Evolutionary conservation across 2,797 vertebrate species (phyloP).

Genomic region (Babyrousa celebensis): DNA sequence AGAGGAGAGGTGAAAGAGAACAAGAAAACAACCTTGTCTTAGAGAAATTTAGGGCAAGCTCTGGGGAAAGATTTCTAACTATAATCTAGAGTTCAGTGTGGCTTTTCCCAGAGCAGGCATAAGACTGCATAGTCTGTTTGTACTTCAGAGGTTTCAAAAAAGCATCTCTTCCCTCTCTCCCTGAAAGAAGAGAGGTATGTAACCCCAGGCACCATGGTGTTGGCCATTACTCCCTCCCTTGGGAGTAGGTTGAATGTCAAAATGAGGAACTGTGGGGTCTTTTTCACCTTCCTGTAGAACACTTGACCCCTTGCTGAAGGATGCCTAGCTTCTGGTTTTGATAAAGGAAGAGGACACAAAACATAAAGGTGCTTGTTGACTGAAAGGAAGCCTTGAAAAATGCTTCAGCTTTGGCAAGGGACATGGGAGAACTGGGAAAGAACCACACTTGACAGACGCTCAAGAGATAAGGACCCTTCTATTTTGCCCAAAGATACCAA

Average conservation of each 20-base stretch:
- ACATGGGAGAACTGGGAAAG: background rate
- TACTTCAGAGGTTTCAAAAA: constrained; percentile 8
- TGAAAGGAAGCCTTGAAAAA: constrained; percentile 32
- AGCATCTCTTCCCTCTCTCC: background rate
- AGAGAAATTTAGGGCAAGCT: background rate
- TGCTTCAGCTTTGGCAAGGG: background rate
- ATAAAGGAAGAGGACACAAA: constrained; percentile 18
- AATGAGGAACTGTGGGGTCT: background rate
- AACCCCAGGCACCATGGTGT: too few species aligned
- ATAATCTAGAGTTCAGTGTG: background rate
- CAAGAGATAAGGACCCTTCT: constrained; percentile 39
- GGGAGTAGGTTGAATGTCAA: background rate
- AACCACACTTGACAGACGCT: constrained; percentile 29
- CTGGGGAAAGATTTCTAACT: background rate
- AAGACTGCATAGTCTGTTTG: background rate
- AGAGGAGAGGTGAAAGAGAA: background rate
- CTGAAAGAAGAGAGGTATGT: background rate
- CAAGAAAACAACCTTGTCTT: constrained; percentile 13
- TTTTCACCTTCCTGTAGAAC: background rate
- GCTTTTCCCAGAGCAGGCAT: background rate
- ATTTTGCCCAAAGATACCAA: background rate
- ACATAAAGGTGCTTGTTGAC: background rate
- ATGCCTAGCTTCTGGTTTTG: constrained; percentile 1
- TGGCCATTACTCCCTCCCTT: background rate
- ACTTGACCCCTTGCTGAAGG: background rate